phyloP scores from a whole-genome alignment of 2,888 invertebrate species.

The Lasius fuliginosus region DNA sequence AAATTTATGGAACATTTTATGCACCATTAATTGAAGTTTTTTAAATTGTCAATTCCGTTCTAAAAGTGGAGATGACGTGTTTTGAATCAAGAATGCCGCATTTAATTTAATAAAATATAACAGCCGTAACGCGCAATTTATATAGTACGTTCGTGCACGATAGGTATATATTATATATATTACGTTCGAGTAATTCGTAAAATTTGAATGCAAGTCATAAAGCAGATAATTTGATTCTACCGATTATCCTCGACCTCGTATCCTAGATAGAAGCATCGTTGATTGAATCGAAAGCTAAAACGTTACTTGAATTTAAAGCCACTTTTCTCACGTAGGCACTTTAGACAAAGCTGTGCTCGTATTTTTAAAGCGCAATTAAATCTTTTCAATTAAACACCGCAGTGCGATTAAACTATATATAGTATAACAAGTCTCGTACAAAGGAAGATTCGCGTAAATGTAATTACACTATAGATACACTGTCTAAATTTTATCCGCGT shows the following conservation, averaged over 20 bases:
- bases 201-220: conserved; percentile 36
- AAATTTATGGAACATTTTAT: background rate
- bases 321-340: background rate
- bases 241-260: conserved; percentile 47
- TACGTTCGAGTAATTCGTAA: conserved; percentile 7
- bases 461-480: background rate
- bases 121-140: background rate
- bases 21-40: background rate
- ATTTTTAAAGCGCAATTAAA: background rate
- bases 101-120: conserved; percentile 24
- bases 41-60: background rate
- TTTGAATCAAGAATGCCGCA: background rate
- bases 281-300: conserved; percentile 36
- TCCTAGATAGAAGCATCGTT: conserved; percentile 14
- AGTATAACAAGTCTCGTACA: background rate
- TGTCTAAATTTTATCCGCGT: background rate
- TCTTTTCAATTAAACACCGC: background rate
- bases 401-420: background rate
- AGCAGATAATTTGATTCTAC: conserved; percentile 33
- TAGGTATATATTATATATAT: too few relatives aligned
- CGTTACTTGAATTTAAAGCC: conserved; percentile 30
- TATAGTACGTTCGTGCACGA: background rate
- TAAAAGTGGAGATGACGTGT: background rate
- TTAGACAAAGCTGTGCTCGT: background rate
- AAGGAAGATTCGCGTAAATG: background rate